Evolutionary conservation across 2,797 vertebrate species (phyloP).

Genomic region (Tapera naevia): DNA sequence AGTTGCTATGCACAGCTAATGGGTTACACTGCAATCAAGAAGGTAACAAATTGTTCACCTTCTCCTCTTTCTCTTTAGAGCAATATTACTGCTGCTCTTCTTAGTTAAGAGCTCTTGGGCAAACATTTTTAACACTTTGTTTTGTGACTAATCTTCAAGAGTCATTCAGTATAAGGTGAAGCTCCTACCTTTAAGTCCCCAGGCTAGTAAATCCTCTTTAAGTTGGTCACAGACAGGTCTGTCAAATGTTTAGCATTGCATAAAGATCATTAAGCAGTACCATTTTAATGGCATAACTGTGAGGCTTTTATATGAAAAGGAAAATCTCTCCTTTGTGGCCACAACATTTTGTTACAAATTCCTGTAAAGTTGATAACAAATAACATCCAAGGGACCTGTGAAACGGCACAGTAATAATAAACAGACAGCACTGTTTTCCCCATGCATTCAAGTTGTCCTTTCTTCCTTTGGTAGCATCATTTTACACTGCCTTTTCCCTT

Average conservation of each 20-base stretch:
- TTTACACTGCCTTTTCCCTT: not conserved
- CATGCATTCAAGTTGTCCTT: not conserved
- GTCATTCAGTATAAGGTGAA: not conserved
- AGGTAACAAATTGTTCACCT: not conserved
- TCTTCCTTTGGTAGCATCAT: not conserved
- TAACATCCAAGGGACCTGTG: not conserved
- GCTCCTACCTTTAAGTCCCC: not conserved
- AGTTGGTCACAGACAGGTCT: not conserved
- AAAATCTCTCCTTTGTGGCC: conserved; percentile 2
- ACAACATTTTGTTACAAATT: not conserved
- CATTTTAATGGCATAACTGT: not conserved
- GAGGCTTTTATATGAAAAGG: not conserved
- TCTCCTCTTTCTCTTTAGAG: not conserved
- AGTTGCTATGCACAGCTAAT: not conserved
- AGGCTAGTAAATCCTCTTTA: not conserved
- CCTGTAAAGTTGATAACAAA: not conserved
- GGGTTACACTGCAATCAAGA: not conserved
- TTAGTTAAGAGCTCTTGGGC: not conserved
- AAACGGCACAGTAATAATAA: not conserved
- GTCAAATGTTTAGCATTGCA: not conserved
- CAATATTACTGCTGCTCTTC: not conserved
- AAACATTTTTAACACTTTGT: not conserved
- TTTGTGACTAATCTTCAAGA: not conserved
- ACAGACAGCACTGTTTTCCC: not conserved
- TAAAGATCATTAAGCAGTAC: not conserved